Percentiles rank a stretch among this genome's conserved stretches.
phyloP scores from a whole-genome alignment of 2,113 vertebrate species.

The Oryzias curvinotus region DNA sequence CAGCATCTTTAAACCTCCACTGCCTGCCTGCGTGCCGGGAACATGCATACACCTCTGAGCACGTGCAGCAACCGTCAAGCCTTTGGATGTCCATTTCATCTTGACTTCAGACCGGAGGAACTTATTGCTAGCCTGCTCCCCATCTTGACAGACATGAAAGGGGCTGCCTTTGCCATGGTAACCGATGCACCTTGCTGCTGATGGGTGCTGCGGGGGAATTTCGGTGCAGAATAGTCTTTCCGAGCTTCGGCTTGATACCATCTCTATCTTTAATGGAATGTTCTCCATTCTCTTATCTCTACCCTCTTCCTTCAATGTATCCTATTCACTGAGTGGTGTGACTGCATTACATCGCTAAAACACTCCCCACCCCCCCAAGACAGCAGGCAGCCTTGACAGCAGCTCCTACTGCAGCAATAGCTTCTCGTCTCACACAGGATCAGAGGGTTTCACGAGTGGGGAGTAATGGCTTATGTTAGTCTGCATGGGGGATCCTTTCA shows the following conservation, averaged over 20 bases:
- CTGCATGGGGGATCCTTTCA: slow-evolving; percentile 10
- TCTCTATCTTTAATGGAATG: slow-evolving; percentile 69
- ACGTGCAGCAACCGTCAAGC: background rate
- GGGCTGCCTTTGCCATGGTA: slow-evolving; percentile 77
- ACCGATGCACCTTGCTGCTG: slow-evolving; percentile 75
- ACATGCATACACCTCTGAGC: slow-evolving; percentile 29
- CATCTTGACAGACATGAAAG: slow-evolving; percentile 74
- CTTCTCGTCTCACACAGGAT: slow-evolving; percentile 29
- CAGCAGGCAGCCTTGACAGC: slow-evolving; percentile 56
- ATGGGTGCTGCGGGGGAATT: slow-evolving; percentile 57
- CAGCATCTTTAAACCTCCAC: slow-evolving; percentile 46
- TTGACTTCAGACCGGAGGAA: slow-evolving; percentile 54
- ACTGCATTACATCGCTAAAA: slow-evolving; percentile 63
- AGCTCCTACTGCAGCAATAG: slow-evolving; percentile 43
- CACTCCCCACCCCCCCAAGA: slow-evolving; percentile 54
- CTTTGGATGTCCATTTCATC: slow-evolving; percentile 30
- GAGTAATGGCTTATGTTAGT: slow-evolving; percentile 24
- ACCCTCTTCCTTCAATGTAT: slow-evolving; percentile 51
- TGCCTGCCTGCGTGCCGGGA: slow-evolving; percentile 28
- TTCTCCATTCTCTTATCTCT: slow-evolving; percentile 65
- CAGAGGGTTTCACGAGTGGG: slow-evolving; percentile 37
- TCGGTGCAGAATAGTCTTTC: slow-evolving; percentile 57
- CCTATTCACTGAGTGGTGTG: slow-evolving; percentile 55
- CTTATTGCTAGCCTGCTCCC: slow-evolving; percentile 50
- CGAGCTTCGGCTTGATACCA: slow-evolving; percentile 54